Evolutionary conservation across 2,888 invertebrate species (phyloP), one percentile per base, ranked within the genome.

Genomic region (Yponomeuta sedellus): DNA sequence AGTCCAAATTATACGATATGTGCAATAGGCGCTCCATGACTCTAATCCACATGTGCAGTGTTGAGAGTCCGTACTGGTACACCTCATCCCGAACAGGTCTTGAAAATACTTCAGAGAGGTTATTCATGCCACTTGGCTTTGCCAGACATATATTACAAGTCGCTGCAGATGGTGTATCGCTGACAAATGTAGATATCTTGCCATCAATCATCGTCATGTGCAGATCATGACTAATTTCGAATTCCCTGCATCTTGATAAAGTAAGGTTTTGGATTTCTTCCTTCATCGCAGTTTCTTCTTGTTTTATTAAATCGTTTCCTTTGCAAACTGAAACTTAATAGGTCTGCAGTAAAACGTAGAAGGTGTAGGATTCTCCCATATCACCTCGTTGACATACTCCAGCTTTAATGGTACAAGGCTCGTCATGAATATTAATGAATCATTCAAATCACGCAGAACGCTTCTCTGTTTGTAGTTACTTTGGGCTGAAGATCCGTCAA

Each of bases 121-220:
- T 59, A 20, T 59, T 59, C 59, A 59, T 59, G 59, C 10, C 59
- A 22, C 59, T 59, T 59, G 59, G 59, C 19, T 10, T 59, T 16
- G 59, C 59, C 59, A 59, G 19, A 20, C 59, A 59, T 11, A 59
- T 59, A 25, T 25, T 25, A 4, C 25, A 25, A 25, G 25, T 25
- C 25, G 25, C 25, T 25, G 25, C 25, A 25, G 12, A 20, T 16
- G 59, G 59, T 20, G 2, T 20, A 59, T 59, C 59, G 12, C 6
- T 20, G 11, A 59, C 59, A n/a, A 20, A 4, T 11, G 12, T 59
- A 67, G 74, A 67, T 66, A 73, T 74, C 0, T 79, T 67, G 0
- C 73, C 75, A 65, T 67, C 28, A 66, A 59, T 59, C 20, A 59
- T 59, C 19, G 59, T 59, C 59, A 59, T 59, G 19, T 59, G 20